Evolutionary conservation across 2,888 invertebrate genomes (phyloP).

Genomic region (Drosophila quinaria): DNA sequence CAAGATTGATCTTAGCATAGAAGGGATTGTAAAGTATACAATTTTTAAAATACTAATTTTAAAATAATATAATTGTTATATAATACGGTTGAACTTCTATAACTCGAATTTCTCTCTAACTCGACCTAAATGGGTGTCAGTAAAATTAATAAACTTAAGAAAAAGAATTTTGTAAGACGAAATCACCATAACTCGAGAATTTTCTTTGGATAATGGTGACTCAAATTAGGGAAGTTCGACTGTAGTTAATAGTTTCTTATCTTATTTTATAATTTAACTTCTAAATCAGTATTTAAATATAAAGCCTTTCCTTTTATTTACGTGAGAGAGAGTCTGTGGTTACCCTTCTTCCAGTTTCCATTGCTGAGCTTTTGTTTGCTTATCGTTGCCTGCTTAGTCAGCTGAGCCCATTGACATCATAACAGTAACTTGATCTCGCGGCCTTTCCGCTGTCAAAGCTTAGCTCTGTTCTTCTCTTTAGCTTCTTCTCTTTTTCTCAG

Average conservation of each 20-base stretch:
- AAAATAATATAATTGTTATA: no score
- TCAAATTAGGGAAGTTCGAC: no score
- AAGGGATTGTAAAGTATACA: no score
- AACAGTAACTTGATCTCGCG: slow-evolving; percentile 3
- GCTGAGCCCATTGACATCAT: slow-evolving; percentile 5
- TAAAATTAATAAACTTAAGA: no score
- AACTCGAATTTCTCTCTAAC: no score
- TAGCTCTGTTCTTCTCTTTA: not conserved
- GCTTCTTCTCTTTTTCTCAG: not conserved
- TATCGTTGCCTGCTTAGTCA: slow-evolving; percentile 4
- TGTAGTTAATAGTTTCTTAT: not conserved
- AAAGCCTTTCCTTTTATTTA: not conserved
- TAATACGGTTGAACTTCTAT: no score
- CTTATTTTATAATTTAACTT: not conserved
- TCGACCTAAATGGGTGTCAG: no score
- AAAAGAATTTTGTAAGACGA: no score
- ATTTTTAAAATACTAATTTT: no score
- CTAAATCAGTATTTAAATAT: not conserved
- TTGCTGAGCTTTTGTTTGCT: slow-evolving; percentile 5
- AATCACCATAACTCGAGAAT: no score
- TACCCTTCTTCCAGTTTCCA: not conserved
- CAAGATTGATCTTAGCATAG: not conserved
- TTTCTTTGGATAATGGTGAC: no score
- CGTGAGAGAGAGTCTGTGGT: not conserved
- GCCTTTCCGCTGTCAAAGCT: not conserved